Evolutionary conservation across 2,113 vertebrate species (phyloP), one percentile per base, ranked within the genome.

Genomic region (Rhynchomys soricoides): DNA sequence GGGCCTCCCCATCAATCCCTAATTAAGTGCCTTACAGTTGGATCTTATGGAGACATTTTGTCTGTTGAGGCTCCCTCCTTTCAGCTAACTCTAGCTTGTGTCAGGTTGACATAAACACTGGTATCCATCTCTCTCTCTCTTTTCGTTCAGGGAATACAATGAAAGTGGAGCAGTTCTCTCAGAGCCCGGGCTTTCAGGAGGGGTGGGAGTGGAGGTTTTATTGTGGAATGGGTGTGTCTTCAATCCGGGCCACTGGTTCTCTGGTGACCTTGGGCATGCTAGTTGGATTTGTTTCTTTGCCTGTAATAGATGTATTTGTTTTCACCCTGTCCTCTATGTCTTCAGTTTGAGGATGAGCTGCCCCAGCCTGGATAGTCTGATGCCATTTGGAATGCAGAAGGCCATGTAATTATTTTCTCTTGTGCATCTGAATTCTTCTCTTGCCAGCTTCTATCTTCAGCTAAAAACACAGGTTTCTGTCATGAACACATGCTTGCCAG

Each of bases 391-490:
- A 79, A 96, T 45, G 91, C 55, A 62, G 12, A 19, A 55, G 19
- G 52, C 31, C 87, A 92, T 90, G 6, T 83, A 62, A 86, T 96
- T 92, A 87, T 78, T 90, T 78, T 86, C 48, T 87, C 77, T 91
- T 15, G 4, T 59, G 86, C 45, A 26, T 97, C 90, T 93, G 82
- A 59, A 82, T 82, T 93, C 50, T 74, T 95, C 45, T 37, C 74
- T 86, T 9, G 13, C 52, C 50, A 57, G 19, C 89, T 77, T 64
- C 78, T 66, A 34, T 77, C 64, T 78, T 90, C 57, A 89, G 52
- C 62, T 79, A 0, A 94, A 95, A 96, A 94, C 95, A 91, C 85
- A 79, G 74, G 93, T 91, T 75, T 93, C 86, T 55, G 83, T 91
- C 64, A 52, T 73, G 77, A 81, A 73, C 86, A 92, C 79, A 17